Percentiles rank a stretch among this genome's conserved stretches.
phyloP scores from a whole-genome alignment of 2,113 vertebrate species.

The Crocuta crocuta region DNA sequence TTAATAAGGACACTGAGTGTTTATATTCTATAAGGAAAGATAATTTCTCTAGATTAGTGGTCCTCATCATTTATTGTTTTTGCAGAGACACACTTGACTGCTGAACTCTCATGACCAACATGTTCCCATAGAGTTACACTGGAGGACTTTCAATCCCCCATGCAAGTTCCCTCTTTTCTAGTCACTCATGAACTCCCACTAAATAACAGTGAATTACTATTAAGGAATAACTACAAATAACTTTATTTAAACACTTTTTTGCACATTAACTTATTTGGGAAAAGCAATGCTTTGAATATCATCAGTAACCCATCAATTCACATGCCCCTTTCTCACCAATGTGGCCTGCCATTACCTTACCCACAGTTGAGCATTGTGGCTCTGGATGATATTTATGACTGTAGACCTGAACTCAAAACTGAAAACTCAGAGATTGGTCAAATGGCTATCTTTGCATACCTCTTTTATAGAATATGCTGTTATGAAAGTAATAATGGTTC shows the following conservation, averaged over 20 bases:
- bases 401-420: neutral
- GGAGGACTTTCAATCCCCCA: neutral
- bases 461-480: neutral
- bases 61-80: neutral
- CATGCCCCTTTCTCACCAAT: neutral
- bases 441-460: neutral
- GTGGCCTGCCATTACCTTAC: neutral
- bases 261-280: neutral
- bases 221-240: neutral
- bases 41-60: neutral
- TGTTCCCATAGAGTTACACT: neutral
- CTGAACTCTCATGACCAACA: neutral
- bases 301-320: neutral
- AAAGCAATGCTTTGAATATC: neutral
- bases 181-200: neutral
- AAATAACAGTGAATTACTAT: neutral
- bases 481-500: neutral
- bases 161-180: neutral
- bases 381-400: neutral
- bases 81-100: neutral
- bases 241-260: neutral
- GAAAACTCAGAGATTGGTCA: neutral
- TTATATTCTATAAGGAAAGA: neutral
- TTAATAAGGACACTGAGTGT: neutral
- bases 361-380: neutral